phyloP scores from a whole-genome alignment of 2,113 vertebrate genomes.

The Gymnorhina tibicen region DNA sequence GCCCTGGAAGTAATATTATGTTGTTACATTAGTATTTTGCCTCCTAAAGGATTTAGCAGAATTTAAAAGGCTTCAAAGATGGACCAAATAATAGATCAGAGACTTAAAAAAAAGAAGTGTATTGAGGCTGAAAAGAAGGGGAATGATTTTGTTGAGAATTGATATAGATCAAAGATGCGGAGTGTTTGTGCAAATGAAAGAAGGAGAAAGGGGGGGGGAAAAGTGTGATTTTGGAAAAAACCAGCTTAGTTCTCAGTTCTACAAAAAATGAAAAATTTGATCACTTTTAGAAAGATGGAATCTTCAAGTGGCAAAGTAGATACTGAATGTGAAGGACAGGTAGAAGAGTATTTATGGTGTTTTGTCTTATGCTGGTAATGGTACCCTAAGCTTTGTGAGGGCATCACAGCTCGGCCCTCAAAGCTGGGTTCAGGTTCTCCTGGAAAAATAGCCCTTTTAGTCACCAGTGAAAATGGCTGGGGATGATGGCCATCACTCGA shows the following conservation, averaged over 20 bases:
- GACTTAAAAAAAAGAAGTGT: not conserved
- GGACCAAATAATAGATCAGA: slow-evolving; percentile 13
- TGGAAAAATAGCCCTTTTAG: not conserved
- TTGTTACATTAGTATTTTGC: not conserved
- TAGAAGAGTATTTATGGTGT: not conserved
- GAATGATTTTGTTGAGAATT: not conserved
- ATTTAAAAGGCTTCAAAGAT: not conserved
- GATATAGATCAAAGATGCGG: not conserved
- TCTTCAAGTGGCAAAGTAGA: not conserved
- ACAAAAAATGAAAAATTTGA: not conserved
- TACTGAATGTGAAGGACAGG: not conserved
- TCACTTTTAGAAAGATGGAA: not conserved
- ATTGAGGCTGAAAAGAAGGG: not conserved
- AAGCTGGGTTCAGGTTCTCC: not conserved
- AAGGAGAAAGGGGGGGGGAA: rapidly evolving
- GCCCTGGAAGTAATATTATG: not conserved
- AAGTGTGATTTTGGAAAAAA: not conserved
- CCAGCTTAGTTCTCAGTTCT: not conserved
- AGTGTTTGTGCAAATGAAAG: not conserved
- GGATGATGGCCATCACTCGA: not conserved
- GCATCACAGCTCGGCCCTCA: not conserved
- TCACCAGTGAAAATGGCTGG: not conserved
- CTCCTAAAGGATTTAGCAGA: not conserved
- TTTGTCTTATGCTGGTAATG: not conserved
- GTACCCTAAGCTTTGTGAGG: not conserved